Percentiles rank a stretch among this genome's conserved stretches.
Conservation (phyloP, 1,140 invertebrate species). For the Penaeus vannamei region DNA sequence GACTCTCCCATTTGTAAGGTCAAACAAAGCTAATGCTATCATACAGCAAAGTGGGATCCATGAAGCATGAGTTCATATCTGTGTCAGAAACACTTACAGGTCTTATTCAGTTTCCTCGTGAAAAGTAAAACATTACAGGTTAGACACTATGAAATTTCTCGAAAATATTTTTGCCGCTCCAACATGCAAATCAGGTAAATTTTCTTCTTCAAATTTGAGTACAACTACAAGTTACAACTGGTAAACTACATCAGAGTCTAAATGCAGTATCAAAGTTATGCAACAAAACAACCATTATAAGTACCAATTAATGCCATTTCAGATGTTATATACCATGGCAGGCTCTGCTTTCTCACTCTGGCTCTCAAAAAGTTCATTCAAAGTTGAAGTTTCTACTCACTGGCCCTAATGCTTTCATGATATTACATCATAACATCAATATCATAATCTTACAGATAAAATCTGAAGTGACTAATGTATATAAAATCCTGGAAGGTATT, state of each 20-base stretch:
- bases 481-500: no score
- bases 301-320: slow-evolving; percentile 47
- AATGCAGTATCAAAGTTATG: slow-evolving; percentile 12
- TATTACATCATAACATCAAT: no score
- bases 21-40: background rate
- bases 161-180: background rate
- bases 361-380: no score
- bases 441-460: no score
- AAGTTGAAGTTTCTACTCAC: no score
- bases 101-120: slow-evolving; percentile 63
- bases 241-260: slow-evolving; percentile 17
- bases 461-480: no score
- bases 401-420: no score
- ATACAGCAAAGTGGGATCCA: slow-evolving; percentile 44
- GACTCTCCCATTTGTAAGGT: slow-evolving; percentile 22
- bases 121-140: slow-evolving; percentile 37
- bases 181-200: slow-evolving; percentile 1
- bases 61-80: slow-evolving; percentile 36
- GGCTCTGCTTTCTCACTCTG: no score
- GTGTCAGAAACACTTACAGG: slow-evolving; percentile 56
- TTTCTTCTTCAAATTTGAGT: background rate
- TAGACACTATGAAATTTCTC: background rate
- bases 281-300: slow-evolving; percentile 3
- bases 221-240: background rate
- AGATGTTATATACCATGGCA: slow-evolving; percentile 7